Evolutionary conservation across 2,113 vertebrate genomes (phyloP).

Genomic region (Gymnorhina tibicen): DNA sequence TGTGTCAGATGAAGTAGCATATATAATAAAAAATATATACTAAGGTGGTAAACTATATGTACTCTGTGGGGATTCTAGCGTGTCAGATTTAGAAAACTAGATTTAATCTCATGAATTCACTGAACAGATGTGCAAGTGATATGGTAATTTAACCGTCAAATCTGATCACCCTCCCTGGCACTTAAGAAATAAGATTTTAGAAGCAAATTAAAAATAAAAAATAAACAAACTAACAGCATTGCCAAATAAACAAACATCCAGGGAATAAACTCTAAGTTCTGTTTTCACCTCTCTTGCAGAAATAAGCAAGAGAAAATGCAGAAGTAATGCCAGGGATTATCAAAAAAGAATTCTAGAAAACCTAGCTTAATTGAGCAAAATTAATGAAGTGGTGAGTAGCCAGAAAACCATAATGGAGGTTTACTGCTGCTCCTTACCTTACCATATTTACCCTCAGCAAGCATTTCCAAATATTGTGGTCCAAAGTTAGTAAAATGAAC

Average conservation of each 20-base stretch:
- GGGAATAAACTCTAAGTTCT: neutral
- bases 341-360: neutral
- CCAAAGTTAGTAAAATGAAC: neutral
- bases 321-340: neutral
- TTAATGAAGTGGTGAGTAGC: neutral
- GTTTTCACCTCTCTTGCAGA: neutral
- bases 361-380: neutral
- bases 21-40: neutral
- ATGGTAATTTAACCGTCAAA: neutral
- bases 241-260: neutral
- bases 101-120: neutral
- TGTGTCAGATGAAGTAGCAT: neutral
- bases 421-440: neutral
- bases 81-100: neutral
- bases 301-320: neutral
- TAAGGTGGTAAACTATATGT: neutral
- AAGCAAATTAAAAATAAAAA: neutral
- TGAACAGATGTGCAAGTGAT: neutral
- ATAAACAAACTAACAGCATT: neutral
- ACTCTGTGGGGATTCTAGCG: neutral
- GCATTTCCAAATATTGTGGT: neutral
- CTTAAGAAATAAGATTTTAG: neutral
- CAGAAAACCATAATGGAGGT: neutral
- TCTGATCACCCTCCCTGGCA: neutral
- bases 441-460: neutral